Conservation (phyloP, 35 echinoderm and acorn worm species). For the Ophioderma brevispina region DNA sequence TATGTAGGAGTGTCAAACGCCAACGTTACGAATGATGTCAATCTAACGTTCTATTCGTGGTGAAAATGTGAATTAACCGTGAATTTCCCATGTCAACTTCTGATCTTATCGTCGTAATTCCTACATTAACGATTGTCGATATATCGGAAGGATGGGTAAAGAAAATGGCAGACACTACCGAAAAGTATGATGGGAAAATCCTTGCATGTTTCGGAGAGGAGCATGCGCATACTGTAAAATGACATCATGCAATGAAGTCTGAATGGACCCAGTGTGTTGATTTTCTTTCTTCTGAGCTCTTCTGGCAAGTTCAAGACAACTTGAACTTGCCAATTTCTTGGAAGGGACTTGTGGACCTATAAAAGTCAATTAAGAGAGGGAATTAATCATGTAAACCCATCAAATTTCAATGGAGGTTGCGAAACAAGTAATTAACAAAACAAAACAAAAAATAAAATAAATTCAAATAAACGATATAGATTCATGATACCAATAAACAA, state of each 20-base stretch:
- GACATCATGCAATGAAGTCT: constrained; percentile 2
- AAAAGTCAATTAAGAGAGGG: too few relatives aligned
- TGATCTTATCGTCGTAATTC: not conserved
- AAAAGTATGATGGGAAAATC: not conserved
- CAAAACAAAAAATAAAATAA: too few relatives aligned
- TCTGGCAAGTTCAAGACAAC: too few relatives aligned
- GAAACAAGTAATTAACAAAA: too few relatives aligned
- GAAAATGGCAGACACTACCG: not conserved
- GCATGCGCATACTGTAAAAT: not conserved
- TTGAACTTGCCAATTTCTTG: too few relatives aligned
- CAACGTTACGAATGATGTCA: not conserved
- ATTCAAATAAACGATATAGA: too few relatives aligned
- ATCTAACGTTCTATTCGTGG: not conserved
- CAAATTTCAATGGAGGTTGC: too few relatives aligned
- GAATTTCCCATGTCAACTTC: not conserved
- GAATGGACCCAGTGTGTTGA: too few relatives aligned
- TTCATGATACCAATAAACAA: too few relatives aligned
- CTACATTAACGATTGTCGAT: not conserved
- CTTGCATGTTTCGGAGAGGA: not conserved
- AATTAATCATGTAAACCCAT: too few relatives aligned
- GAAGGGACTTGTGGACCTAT: too few relatives aligned
- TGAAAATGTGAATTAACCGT: not conserved
- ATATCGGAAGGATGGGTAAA: constrained; percentile 3
- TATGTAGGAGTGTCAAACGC: not conserved
- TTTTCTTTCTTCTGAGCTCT: too few relatives aligned